These are phyloP conservation scores for Calosoma granatense DNA, from an alignment of 1,140 invertebrate species.

Conservation along the genomic window DNA sequence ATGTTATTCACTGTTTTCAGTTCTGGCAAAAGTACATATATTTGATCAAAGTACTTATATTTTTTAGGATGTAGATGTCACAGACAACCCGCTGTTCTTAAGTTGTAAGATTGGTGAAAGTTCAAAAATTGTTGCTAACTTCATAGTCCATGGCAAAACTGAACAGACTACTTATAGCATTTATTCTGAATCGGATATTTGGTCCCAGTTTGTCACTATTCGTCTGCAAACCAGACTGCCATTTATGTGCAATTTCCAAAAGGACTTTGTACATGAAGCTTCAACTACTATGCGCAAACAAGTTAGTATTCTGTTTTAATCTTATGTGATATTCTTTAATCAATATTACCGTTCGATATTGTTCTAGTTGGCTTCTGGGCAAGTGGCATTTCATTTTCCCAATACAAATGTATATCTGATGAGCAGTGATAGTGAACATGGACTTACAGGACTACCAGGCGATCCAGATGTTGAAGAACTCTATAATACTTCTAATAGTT, in stretches of 20 bases:
- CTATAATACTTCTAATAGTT: slow-evolving; percentile 34
- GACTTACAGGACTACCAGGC: slow-evolving; percentile 39
- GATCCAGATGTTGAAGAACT: slow-evolving; percentile 46
- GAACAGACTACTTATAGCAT: slow-evolving; percentile 49
- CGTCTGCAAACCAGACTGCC: slow-evolving; percentile 12
- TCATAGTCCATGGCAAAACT: slow-evolving; percentile 60
- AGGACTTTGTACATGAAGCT: slow-evolving; percentile 28
- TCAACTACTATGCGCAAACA: slow-evolving; percentile 32
- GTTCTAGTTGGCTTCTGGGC: slow-evolving; percentile 50
- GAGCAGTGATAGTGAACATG: slow-evolving; percentile 41
- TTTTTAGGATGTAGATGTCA: slow-evolving; percentile 58
- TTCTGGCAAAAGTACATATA: slow-evolving; percentile 15
- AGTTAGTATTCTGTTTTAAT: slow-evolving; percentile 7
- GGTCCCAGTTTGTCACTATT: slow-evolving; percentile 12
- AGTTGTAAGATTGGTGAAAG: slow-evolving; percentile 42
- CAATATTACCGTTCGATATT: slow-evolving; percentile 1
- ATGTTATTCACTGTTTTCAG: slow-evolving; percentile 10
- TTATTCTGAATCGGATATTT: slow-evolving; percentile 47
- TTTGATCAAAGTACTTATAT: slow-evolving; percentile 17
- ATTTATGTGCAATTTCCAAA: slow-evolving; percentile 12
- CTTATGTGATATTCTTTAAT: slow-evolving; percentile 12
- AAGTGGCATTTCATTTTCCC: slow-evolving; percentile 51
- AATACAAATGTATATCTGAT: slow-evolving; percentile 47
- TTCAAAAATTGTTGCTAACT: slow-evolving; percentile 43
- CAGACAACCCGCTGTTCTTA: slow-evolving; percentile 61